phyloP scores from a whole-genome alignment of 2,888 invertebrate genomes.

The Chymomyza amoena region DNA sequence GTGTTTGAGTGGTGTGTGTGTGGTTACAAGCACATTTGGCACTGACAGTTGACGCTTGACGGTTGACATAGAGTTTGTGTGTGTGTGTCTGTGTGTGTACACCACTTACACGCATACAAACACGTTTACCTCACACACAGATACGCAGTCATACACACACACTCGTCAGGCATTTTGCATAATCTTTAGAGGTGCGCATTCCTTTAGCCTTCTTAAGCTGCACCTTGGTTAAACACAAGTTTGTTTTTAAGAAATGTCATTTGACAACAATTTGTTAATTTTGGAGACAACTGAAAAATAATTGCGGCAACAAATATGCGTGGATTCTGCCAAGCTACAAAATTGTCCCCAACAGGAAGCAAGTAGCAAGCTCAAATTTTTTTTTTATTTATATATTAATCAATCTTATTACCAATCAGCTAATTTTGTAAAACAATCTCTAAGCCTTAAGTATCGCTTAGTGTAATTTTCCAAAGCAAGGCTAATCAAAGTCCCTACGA shows the following conservation, averaged over 20 bases:
- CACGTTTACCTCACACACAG: not conserved
- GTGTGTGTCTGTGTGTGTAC: conserved; percentile 28
- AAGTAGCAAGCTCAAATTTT: no score
- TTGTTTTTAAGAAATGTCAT: not conserved
- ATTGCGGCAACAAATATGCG: no score
- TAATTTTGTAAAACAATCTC: no score
- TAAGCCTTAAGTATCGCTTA: no score
- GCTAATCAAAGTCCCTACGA: no score
- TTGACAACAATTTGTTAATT: not conserved
- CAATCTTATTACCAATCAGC: no score
- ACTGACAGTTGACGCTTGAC: conserved; percentile 76
- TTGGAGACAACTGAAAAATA: no score
- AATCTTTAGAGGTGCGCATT: conserved; percentile 15
- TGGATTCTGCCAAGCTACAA: no score
- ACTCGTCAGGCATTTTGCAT: conserved; percentile 44
- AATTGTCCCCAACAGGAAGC: no score
- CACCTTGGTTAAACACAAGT: conserved; percentile 9
- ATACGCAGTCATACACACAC: conserved; percentile 3
- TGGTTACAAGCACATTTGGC: conserved; percentile 74
- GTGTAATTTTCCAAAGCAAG: no score
- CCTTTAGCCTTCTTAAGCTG: conserved; percentile 15
- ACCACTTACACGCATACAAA: conserved; percentile 10
- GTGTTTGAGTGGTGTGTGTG: conserved; percentile 54
- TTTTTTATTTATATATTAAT: no score
- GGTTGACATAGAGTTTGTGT: conserved; percentile 63